phyloP scores from a whole-genome alignment of 1,140 invertebrate genomes.

The Drosophila seguyi region DNA sequence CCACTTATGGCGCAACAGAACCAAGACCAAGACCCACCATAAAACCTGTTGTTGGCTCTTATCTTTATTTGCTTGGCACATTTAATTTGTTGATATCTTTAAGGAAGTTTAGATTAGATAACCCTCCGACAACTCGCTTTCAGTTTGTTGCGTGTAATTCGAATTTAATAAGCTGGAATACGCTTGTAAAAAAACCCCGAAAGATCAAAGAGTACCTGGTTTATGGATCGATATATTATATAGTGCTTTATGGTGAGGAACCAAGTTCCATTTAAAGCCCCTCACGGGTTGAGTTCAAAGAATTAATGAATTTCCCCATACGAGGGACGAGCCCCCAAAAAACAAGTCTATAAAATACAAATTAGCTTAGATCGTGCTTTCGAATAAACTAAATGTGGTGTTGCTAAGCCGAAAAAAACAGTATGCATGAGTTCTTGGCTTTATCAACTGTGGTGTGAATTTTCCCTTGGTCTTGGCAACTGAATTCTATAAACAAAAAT shows the following conservation, averaged over 20 bases:
- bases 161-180: constrained; percentile 29
- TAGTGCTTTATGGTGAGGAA: constrained; percentile 6
- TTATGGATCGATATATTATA: constrained; percentile 36
- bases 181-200: constrained; percentile 21
- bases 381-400: neutral
- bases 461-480: constrained; percentile 3
- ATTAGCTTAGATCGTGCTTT: constrained; percentile 11
- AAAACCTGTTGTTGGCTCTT: constrained; percentile 31
- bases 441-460: constrained; percentile 29
- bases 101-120: constrained; percentile 38
- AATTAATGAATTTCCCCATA: constrained; percentile 15
- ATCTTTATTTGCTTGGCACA: constrained; percentile 48
- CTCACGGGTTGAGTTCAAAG: too few relatives aligned
- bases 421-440: constrained; percentile 16
- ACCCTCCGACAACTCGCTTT: constrained; percentile 8
- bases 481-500: constrained; percentile 32
- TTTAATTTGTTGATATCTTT: constrained; percentile 39
- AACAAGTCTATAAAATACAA: constrained; percentile 27
- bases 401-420: constrained; percentile 25
- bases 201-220: constrained; percentile 25
- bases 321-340: constrained; percentile 48
- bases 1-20: constrained; percentile 36
- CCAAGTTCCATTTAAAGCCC: constrained; percentile 27
- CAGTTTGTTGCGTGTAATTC: constrained; percentile 36
- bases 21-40: constrained; percentile 19